These are phyloP conservation scores for Cavia aperea DNA, from an alignment of 2,113 vertebrate genomes.

Conservation along the genomic window DNA sequence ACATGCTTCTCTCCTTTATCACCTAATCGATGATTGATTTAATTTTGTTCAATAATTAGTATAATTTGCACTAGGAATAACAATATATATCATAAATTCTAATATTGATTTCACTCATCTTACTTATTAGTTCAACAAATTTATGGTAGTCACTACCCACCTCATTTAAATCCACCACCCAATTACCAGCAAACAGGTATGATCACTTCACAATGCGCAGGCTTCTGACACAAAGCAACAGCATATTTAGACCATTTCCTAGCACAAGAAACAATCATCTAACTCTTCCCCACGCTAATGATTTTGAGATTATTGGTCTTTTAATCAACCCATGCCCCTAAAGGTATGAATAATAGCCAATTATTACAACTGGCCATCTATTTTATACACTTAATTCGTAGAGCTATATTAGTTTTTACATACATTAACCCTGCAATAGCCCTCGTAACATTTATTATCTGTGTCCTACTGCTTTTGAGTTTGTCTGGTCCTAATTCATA, in stretches of 20 bases:
- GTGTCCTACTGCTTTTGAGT: not conserved
- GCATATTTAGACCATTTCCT: not conserved
- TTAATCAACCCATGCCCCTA: not conserved
- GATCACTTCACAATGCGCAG: not conserved
- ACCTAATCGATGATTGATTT: not conserved
- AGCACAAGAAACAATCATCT: not conserved
- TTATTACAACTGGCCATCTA: not conserved
- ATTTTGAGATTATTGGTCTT: not conserved
- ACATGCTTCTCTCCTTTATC: not conserved
- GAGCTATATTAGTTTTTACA: fast-evolving
- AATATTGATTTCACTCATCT: not conserved
- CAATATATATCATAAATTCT: not conserved
- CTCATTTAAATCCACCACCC: not conserved
- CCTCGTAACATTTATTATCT: not conserved
- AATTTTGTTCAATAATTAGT: not conserved
- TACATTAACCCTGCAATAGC: not conserved
- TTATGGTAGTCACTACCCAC: not conserved
- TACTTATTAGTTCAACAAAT: not conserved
- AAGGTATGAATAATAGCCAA: not conserved
- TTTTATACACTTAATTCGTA: slow-evolving; percentile 6
- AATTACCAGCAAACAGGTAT: not conserved
- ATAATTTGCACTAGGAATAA: not conserved
- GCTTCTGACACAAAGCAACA: not conserved
- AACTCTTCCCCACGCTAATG: not conserved
- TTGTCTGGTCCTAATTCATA: not conserved